Evolutionary conservation across 2,113 vertebrate species (phyloP).

Genomic region (Caranx ignobilis): DNA sequence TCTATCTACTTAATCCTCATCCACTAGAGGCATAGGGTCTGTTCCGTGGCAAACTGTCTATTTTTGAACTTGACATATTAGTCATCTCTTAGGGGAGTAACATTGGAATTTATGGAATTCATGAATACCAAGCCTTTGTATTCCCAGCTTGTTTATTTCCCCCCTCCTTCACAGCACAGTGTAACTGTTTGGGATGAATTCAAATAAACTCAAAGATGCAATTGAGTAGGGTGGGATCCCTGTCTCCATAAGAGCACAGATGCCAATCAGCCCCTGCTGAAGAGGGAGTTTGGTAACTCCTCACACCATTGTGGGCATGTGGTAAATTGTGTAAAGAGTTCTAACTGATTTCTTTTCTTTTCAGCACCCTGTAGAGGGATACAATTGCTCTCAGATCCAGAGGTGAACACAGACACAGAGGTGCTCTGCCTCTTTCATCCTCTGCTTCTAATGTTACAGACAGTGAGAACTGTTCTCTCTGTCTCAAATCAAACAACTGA

Average conservation of each 20-base stretch:
- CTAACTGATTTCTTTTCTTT: slow-evolving; percentile 19
- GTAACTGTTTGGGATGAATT: slow-evolving; percentile 59
- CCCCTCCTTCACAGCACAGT: slow-evolving; percentile 27
- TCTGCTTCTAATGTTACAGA: not conserved
- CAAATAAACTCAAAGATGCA: slow-evolving; percentile 56
- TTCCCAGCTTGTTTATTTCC: slow-evolving; percentile 65
- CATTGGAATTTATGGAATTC: slow-evolving; percentile 81
- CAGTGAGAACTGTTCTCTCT: not conserved
- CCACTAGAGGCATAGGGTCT: slow-evolving; percentile 58
- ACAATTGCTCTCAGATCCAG: not conserved
- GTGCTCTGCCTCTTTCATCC: slow-evolving; percentile 16
- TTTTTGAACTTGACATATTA: slow-evolving; percentile 83
- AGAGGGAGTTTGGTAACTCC: not conserved
- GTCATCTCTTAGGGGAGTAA: slow-evolving; percentile 78
- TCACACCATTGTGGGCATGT: slow-evolving; percentile 15
- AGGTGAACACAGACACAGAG: not conserved
- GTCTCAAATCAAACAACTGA: slow-evolving; percentile 26
- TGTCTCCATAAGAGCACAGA: slow-evolving; percentile 42
- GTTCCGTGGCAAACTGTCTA: slow-evolving; percentile 71
- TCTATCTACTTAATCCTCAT: slow-evolving; percentile 59
- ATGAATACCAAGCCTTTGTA: slow-evolving; percentile 78
- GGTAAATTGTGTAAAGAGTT: slow-evolving; percentile 22
- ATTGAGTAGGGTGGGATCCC: slow-evolving; percentile 25
- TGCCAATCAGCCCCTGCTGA: slow-evolving; percentile 49
- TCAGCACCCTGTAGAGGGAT: not conserved